A percentile compares a stretch with the other conserved stretches of the same genome.
These are phyloP conservation scores for Pipistrellus kuhlii DNA, from an alignment of 2,797 vertebrate genomes.

Conservation along the genomic window DNA sequence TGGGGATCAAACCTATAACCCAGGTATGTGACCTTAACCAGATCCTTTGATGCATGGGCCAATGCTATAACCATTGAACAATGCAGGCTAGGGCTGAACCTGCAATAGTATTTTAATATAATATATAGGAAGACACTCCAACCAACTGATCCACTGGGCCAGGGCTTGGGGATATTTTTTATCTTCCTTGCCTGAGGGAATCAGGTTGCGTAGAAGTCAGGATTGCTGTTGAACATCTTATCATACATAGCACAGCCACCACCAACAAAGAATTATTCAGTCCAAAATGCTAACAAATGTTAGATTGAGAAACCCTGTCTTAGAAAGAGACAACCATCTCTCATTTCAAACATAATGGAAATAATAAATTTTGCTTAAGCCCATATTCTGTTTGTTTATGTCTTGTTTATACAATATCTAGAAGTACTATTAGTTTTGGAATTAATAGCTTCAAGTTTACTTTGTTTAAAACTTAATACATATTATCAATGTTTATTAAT, in stretches of 20 bases:
- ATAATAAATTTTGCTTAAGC: background rate
- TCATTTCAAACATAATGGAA: slow-evolving; percentile 20
- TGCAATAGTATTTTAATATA: background rate
- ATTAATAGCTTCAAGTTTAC: slow-evolving; percentile 16
- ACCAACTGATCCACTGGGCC: background rate
- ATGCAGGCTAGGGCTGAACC: background rate
- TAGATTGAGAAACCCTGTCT: background rate
- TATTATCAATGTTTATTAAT: background rate
- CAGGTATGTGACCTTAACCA: too few species aligned
- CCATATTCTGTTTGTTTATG: background rate
- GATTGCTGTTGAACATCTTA: background rate
- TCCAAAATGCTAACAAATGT: background rate
- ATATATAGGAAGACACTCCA: background rate
- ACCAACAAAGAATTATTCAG: background rate
- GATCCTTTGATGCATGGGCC: too few species aligned
- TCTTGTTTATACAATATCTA: background rate
- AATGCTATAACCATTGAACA: too few species aligned
- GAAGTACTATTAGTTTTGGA: background rate
- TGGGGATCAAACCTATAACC: too few species aligned
- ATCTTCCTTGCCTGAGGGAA: background rate
- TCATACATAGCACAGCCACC: background rate
- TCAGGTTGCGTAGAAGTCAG: background rate
- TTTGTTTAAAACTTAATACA: background rate
- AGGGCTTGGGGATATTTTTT: background rate
- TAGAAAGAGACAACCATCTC: background rate